These are phyloP conservation scores for Sclerurus mexicanus DNA, from an alignment of 2,113 vertebrate genomes.

Conservation along the genomic window DNA sequence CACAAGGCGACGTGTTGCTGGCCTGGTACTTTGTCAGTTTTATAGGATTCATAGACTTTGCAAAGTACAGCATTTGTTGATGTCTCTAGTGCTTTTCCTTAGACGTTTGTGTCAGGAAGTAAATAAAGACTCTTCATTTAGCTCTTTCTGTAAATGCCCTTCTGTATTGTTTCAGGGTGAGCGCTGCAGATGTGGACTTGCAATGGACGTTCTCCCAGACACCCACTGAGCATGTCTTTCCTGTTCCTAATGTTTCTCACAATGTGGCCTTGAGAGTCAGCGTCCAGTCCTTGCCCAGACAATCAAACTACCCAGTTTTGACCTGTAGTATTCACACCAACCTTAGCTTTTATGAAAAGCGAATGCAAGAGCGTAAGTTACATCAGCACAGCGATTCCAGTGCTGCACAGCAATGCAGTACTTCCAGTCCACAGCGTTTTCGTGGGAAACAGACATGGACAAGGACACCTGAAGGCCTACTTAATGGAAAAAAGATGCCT, in stretches of 20 bases:
- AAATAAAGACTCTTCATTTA: background rate
- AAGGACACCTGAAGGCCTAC: slow-evolving; percentile 63
- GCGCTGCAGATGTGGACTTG: slow-evolving; percentile 91
- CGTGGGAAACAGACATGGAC: slow-evolving; percentile 78
- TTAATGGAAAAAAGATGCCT: slow-evolving; percentile 66
- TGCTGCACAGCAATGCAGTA: slow-evolving; percentile 60
- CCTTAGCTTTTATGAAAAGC: slow-evolving; percentile 83
- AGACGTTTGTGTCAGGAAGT: background rate
- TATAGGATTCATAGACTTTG: background rate
- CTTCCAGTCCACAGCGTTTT: slow-evolving; percentile 74
- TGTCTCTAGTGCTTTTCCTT: background rate
- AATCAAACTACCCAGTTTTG: slow-evolving; percentile 91
- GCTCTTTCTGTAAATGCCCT: background rate
- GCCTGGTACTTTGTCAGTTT: background rate
- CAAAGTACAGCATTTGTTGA: background rate
- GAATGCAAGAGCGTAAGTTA: slow-evolving; percentile 59
- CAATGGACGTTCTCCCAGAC: slow-evolving; percentile 94
- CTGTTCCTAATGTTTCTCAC: slow-evolving; percentile 93
- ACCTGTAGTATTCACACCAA: slow-evolving; percentile 95
- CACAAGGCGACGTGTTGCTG: background rate
- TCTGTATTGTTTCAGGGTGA: slow-evolving; percentile 82
- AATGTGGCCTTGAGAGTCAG: slow-evolving; percentile 95
- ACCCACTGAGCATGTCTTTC: slow-evolving; percentile 93
- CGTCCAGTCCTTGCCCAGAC: slow-evolving; percentile 95
- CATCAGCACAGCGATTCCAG: slow-evolving; percentile 41